phyloP scores from a whole-genome alignment of 2,113 vertebrate genomes.

The Terrapene triunguis region DNA sequence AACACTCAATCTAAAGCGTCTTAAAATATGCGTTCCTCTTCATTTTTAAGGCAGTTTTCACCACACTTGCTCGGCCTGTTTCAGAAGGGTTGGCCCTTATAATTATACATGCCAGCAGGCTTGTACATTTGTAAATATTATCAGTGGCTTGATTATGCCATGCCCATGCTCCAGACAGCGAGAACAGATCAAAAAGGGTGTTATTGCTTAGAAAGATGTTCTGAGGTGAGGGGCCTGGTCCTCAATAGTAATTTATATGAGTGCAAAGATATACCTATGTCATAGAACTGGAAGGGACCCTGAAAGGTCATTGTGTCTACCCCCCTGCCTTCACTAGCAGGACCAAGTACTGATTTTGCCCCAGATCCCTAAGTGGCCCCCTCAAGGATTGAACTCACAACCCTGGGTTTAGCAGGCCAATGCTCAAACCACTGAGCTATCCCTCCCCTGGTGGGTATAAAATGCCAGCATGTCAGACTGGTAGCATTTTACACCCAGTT shows the following conservation, averaged over 20 bases:
- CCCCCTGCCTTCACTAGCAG: no score
- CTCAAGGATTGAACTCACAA: no score
- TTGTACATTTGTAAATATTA: constrained; percentile 50
- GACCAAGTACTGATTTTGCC: no score
- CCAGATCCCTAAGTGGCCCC: no score
- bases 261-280: not conserved
- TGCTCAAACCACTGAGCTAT: no score
- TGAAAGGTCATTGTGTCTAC: no score
- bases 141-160: constrained; percentile 6
- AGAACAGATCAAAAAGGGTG: not conserved
- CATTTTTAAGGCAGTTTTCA: constrained; percentile 69
- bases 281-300: no score
- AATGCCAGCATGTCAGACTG: not conserved
- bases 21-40: constrained; percentile 59
- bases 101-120: constrained; percentile 56
- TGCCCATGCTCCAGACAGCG: not conserved
- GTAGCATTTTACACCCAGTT: not conserved
- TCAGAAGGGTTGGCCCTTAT: constrained; percentile 49
- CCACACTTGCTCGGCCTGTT: constrained; percentile 72
- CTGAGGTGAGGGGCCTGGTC: not conserved
- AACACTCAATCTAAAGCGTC: constrained; percentile 29
- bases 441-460: not conserved
- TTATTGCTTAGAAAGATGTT: not conserved
- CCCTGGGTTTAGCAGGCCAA: no score
- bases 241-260: not conserved